A percentile compares a stretch with the other conserved stretches of the same genome.
phyloP scores from a whole-genome alignment of 2,113 vertebrate genomes.

The Dasyornis broadbenti region DNA sequence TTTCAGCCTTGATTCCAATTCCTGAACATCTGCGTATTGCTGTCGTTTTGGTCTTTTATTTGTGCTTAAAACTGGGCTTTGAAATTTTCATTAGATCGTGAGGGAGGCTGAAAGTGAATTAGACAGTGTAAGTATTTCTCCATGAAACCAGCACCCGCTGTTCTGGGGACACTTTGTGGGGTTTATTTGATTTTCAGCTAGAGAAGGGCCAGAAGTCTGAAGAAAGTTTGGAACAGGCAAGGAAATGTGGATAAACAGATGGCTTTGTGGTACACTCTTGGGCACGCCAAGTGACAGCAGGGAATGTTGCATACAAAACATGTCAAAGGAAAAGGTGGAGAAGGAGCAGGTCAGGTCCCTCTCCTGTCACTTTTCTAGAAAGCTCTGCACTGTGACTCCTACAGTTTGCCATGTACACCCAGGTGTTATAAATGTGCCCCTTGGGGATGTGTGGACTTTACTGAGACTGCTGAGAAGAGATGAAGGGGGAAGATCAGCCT shows the following conservation, averaged over 20 bases:
- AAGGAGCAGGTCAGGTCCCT: not conserved
- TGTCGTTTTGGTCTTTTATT: not conserved
- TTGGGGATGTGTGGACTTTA: not conserved
- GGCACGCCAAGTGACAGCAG: not conserved
- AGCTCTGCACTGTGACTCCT: not conserved
- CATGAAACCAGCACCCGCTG: not conserved
- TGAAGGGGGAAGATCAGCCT: not conserved
- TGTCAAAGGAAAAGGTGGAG: not conserved
- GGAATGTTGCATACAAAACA: not conserved
- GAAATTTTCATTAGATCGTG: not conserved
- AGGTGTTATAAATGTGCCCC: rapidly evolving
- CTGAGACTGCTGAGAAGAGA: not conserved
- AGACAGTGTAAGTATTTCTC: not conserved
- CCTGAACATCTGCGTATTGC: not conserved
- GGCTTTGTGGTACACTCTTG: not conserved
- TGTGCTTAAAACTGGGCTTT: not conserved
- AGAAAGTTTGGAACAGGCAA: not conserved
- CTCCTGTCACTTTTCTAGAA: not conserved
- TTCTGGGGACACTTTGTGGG: not conserved
- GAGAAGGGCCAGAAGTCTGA: not conserved
- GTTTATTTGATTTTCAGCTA: not conserved
- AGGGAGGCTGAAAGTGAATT: not conserved
- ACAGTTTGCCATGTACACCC: rapidly evolving
- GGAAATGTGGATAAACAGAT: not conserved
- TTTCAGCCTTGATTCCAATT: constrained; percentile 29